phyloP scores from a whole-genome alignment of 2,888 invertebrate genomes.

The Meiosimyza decipiens region DNA sequence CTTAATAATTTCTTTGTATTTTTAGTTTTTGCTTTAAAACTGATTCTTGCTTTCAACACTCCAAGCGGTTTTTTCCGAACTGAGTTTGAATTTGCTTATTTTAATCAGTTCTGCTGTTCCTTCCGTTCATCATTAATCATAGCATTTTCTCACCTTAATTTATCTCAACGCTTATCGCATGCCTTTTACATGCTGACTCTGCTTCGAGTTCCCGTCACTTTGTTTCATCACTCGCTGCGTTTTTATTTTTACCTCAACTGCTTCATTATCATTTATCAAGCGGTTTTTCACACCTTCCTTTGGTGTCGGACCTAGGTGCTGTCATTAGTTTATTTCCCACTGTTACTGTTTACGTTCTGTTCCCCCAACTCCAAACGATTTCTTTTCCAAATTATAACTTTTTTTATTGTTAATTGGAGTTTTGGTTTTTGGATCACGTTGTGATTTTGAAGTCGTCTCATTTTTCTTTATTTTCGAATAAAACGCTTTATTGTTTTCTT shows the following conservation, averaged over 20 bases:
- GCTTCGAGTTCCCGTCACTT: too few relatives aligned
- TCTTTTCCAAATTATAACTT: neutral
- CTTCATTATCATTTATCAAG: constrained; percentile 20
- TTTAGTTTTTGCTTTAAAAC: neutral
- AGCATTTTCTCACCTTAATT: constrained; percentile 29
- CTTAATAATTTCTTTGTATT: neutral
- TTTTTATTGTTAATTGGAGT: constrained; percentile 9
- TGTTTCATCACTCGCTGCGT: neutral
- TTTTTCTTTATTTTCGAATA: constrained; percentile 28
- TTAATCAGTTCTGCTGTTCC: constrained; percentile 1
- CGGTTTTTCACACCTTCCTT: constrained; percentile 7
- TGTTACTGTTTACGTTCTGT: neutral
- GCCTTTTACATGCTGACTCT: too few relatives aligned
- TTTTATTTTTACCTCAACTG: neutral
- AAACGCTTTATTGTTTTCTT: constrained; percentile 3
- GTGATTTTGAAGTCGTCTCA: constrained; percentile 35
- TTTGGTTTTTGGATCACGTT: constrained; percentile 30
- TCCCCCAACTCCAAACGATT: neutral
- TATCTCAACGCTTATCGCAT: too few relatives aligned
- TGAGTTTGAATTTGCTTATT: constrained; percentile 24
- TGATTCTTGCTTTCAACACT: too few relatives aligned
- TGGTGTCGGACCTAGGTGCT: neutral
- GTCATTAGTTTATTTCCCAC: constrained; percentile 8
- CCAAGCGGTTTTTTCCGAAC: neutral
- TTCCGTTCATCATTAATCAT: constrained; percentile 32